phyloP scores from a whole-genome alignment of 1,140 invertebrate species.

The Sitodiplosis mosellana region DNA sequence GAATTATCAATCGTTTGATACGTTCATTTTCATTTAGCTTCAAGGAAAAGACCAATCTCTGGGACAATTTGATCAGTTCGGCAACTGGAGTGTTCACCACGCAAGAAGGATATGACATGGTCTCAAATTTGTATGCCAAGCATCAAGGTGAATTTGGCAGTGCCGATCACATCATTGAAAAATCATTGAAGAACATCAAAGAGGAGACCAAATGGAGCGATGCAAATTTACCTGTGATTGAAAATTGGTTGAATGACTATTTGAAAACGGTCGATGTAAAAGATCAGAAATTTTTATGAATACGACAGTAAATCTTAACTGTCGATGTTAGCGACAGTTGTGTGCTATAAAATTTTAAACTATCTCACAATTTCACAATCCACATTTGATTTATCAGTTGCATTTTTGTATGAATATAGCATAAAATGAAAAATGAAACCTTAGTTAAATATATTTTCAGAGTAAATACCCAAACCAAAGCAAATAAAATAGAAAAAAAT shows the following conservation, averaged over 20 bases:
- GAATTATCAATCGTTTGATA: background rate
- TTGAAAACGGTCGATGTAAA: constrained; percentile 14
- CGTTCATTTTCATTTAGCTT: constrained; percentile 29
- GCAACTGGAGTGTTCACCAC: constrained; percentile 51
- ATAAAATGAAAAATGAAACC: too few species aligned
- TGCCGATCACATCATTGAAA: constrained; percentile 43
- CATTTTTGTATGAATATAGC: too few species aligned
- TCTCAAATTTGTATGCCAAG: constrained; percentile 36
- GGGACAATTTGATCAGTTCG: constrained; percentile 49
- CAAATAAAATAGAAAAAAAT: too few species aligned
- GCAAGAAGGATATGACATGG: constrained; percentile 44
- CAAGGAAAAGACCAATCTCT: constrained; percentile 42
- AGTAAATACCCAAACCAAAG: too few species aligned
- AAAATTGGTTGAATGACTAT: constrained; percentile 42
- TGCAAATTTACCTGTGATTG: constrained; percentile 46
- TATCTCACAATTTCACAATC: too few species aligned
- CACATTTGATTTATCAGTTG: too few species aligned
- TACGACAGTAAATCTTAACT: too few species aligned
- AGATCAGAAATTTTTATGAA: constrained; percentile 13
- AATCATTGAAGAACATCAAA: constrained; percentile 43
- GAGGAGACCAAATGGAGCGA: constrained; percentile 49
- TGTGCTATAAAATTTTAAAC: too few species aligned
- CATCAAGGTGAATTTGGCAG: constrained; percentile 41
- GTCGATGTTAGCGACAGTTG: too few species aligned
- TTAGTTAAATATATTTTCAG: too few species aligned